Conservation (phyloP, 2,113 vertebrate genomes). For the Lanius ludovicianus region DNA sequence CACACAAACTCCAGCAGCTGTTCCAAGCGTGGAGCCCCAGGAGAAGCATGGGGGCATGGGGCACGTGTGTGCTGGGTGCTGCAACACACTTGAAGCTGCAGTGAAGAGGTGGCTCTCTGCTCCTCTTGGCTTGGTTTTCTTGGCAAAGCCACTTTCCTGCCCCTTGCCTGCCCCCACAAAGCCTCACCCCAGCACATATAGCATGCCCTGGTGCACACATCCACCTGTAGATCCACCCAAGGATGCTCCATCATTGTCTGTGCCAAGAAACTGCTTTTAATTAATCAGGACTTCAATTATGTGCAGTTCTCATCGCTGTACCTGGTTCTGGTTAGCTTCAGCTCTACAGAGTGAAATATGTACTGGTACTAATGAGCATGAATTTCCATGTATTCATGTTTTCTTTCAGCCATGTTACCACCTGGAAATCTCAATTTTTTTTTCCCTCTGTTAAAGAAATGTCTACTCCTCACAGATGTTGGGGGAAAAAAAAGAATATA, state of each 20-base stretch:
- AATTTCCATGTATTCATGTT: not conserved
- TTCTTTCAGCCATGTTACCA: not conserved
- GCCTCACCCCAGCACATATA: not conserved
- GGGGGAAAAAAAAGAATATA: too few species aligned
- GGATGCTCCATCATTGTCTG: not conserved
- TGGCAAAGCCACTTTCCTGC: not conserved
- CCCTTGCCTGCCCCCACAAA: not conserved
- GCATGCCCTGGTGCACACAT: not conserved
- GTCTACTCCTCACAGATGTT: not conserved
- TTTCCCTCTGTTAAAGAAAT: not conserved
- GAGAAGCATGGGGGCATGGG: fast-evolving
- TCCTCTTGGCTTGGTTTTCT: not conserved
- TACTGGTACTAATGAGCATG: not conserved
- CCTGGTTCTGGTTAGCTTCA: not conserved
- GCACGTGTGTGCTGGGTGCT: fast-evolving
- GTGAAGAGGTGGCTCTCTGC: fast-evolving
- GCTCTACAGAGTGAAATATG: not conserved
- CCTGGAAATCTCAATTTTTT: not conserved
- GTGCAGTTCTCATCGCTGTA: not conserved
- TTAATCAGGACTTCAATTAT: not conserved
- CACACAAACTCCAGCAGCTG: not conserved
- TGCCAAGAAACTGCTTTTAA: not conserved
- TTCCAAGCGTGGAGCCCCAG: fast-evolving
- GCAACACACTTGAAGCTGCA: not conserved
- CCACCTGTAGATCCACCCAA: not conserved